Evolutionary conservation across 2,113 vertebrate species (phyloP), one percentile per base, ranked within the genome.

Genomic region (Laterallus jamaicensis): DNA sequence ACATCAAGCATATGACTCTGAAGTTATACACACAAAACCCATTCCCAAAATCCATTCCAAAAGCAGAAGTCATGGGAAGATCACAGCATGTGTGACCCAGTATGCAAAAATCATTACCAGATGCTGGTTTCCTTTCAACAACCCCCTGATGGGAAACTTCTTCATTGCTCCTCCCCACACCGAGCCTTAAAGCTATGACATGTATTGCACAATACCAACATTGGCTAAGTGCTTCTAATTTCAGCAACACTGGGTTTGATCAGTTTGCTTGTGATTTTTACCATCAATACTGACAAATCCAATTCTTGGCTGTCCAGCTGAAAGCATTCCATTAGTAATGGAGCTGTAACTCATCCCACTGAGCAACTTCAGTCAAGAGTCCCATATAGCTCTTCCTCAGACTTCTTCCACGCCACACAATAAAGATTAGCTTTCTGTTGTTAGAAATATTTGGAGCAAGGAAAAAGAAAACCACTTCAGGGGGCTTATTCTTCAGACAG

Each of bases 161-260:
- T 55, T 63, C 60, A 25, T 25, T 2, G 1, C 7, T 31, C 37
- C 13, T 37, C 4, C n/a, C 21, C 13, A 21, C 29, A 16, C 10
- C 0, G 0, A 18, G 14, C 12, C 35, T 54, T 39, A 78, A 19
- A 85, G 55, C 39, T 60, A 13, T 8, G 24, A 6, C 22, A 8
- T 1, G 1, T 15, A 16, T 26, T 40, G 54, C 54, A 25, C 12
- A 50, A 1, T 2, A 20, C 11, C 11, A 3, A 16, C 26, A 6
- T 0, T 19, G 6, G n/a, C 19, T 7, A 14, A 79, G 18, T 0
- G 8, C 14, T 44, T 47, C n/a, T 29, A 25, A 0, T 49, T 39
- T 32, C 39, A 73, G 21, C 56, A 42, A 9, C 4, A 20, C 2
- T 26, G 8, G 7, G 15, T 20, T 4, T 9, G 37, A 63, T 67